A percentile compares a stretch with the other conserved stretches of the same genome.
Evolutionary conservation across 2,797 vertebrate genomes (phyloP).

Genomic region (Denticeps clupeoides): DNA sequence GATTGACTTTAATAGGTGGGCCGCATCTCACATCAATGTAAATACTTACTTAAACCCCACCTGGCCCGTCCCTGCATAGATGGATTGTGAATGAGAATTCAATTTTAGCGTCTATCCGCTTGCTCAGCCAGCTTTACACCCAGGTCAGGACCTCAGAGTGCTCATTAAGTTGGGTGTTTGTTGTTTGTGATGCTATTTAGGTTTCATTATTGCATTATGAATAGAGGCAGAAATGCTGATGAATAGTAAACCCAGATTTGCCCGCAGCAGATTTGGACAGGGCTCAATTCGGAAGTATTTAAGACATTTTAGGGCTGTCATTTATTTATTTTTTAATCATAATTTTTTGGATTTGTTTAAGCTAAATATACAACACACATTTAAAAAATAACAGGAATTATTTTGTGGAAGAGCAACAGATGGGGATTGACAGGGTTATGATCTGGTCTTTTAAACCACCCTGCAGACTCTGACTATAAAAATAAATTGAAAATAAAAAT

Average conservation of each 20-base stretch:
- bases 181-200: background rate
- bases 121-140: background rate
- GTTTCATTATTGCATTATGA: background rate
- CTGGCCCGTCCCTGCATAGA: background rate
- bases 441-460: too few relatives aligned
- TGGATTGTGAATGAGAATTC: background rate
- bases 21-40: slow-evolving; percentile 13
- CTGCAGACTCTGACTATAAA: too few relatives aligned
- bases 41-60: slow-evolving; percentile 9
- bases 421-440: too few relatives aligned
- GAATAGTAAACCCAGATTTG: background rate
- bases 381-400: too few relatives aligned
- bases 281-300: too few relatives aligned
- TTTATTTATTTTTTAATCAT: too few relatives aligned
- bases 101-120: slow-evolving; percentile 9
- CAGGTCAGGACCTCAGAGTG: background rate
- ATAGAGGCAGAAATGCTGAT: background rate
- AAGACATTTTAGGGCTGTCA: too few relatives aligned
- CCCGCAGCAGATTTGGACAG: too few relatives aligned
- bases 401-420: too few relatives aligned
- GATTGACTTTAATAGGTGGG: slow-evolving; percentile 19
- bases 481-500: too few relatives aligned
- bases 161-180: background rate
- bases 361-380: too few relatives aligned
- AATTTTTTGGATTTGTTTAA: too few relatives aligned